phyloP scores from a whole-genome alignment of 2,113 vertebrate species.

The Hippocampus guttulatus region DNA sequence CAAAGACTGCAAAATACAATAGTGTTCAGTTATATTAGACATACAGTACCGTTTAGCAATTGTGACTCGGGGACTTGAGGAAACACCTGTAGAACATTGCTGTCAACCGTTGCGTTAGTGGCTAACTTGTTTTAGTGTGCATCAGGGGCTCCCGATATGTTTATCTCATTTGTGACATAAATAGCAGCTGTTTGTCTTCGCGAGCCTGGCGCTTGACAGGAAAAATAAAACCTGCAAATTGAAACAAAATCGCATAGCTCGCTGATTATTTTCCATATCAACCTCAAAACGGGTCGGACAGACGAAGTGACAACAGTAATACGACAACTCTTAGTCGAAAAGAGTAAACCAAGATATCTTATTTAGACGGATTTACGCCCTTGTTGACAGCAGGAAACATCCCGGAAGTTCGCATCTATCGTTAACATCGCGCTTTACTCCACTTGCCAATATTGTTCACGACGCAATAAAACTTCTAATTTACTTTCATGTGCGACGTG shows the following conservation, averaged over 20 bases:
- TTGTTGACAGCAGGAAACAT: neutral
- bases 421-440: neutral
- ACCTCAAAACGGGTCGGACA: neutral
- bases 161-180: no score
- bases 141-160: no score
- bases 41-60: neutral
- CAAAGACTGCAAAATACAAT: conserved; percentile 31
- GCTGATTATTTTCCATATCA: neutral
- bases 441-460: neutral
- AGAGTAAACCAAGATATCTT: no score
- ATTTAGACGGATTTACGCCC: neutral
- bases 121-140: no score
- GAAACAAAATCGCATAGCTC: neutral
- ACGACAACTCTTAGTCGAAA: neutral
- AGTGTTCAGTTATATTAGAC: neutral
- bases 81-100: no score
- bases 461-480: neutral
- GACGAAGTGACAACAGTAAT: neutral
- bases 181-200: no score
- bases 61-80: no score
- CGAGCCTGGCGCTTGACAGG: no score
- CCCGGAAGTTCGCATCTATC: neutral
- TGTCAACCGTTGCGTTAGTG: no score
- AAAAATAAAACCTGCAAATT: neutral
- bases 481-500: no score